phyloP scores from a whole-genome alignment of 30 jellyfish, hydroid and myxozoan genomes.

The Hydra vulgaris region DNA sequence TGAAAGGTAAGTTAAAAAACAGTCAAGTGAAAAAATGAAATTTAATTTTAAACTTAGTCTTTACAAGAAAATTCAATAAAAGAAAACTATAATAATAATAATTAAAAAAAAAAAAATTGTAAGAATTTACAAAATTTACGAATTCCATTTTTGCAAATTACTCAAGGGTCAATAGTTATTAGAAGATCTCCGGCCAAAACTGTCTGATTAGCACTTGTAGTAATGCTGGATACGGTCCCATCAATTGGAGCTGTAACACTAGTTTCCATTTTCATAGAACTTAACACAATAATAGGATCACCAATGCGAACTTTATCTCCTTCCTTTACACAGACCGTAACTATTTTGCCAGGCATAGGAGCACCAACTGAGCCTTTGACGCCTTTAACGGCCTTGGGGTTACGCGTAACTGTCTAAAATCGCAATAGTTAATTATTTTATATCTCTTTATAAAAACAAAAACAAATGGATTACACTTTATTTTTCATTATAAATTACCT shows the following conservation, averaged over 20 bases:
- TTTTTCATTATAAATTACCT: no score
- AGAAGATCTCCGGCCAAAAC: constrained; percentile 92
- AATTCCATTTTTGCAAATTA: no score
- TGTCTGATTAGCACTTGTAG: constrained; percentile 47
- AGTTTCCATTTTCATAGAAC: constrained; percentile 99
- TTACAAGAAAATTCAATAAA: no score
- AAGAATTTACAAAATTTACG: no score
- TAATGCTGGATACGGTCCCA: constrained; percentile 65
- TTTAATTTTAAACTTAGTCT: no score
- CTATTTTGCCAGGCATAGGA: constrained; percentile 99
- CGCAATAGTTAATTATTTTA: background rate
- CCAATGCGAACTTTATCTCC: constrained; percentile 84
- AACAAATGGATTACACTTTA: background rate
- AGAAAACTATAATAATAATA: no score
- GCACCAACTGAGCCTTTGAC: constrained; percentile 91
- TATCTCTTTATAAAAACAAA: background rate
- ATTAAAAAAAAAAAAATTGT: no score
- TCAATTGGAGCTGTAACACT: constrained; percentile 85
- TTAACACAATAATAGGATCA: constrained; percentile 78
- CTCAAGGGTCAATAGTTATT: constrained; percentile 59
- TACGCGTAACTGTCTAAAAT: constrained; percentile 69
- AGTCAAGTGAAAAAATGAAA: no score
- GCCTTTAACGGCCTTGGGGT: constrained; percentile 94
- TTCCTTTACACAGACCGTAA: constrained; percentile 77
- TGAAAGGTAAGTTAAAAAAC: no score